Evolutionary conservation across 2,888 invertebrate species (phyloP), one percentile per base, ranked within the genome.

Genomic region (Lapara coniferarum): DNA sequence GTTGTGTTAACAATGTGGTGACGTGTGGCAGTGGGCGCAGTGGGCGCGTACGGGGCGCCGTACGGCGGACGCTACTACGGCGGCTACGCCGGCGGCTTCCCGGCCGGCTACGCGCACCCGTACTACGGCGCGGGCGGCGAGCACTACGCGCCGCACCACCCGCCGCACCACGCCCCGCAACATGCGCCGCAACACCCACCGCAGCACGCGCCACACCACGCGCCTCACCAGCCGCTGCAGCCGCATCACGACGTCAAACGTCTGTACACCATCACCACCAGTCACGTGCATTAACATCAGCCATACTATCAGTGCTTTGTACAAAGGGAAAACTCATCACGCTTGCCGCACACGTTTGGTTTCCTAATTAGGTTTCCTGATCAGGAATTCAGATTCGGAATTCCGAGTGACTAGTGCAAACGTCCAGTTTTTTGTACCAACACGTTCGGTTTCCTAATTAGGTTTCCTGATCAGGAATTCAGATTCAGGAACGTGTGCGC

Each of bases 61-160:
- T 92, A 91, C 85, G 88, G 88, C 71, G 86, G 84, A 0, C 87
- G 91, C 52, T 92, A 92, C 88, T 91, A 89, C 87, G 83, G 85
- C 70, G 86, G 88, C 51, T 87, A 89, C 86, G 86, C 78, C 71
- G 85, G 78, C 71, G 81, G 82, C 51, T 86, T 86, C 81, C 81
- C 85, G 25, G 85, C 80, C 66, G 81, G 78, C 66, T 85, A 84
- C 81, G 77, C 77, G 69, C 77, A 77, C 44, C 77, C 77, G 19
- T 81, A 85, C 82, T 83, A 83, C 80, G 71, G 75, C 74, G 72
- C 71, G 71, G 71, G 70, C 70, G 66, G 72, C 53, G 81, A 80
- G 63, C 81, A 80, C 71, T 80, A 83, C 69, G 75, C 73, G 55
- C 73, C 74, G 70, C 80, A 75, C 84, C 85, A 56, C 57, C 67